A percentile compares a stretch with the other conserved stretches of the same genome.
Conservation (phyloP, 2,888 invertebrate genomes). For the Lasiommata megera region DNA sequence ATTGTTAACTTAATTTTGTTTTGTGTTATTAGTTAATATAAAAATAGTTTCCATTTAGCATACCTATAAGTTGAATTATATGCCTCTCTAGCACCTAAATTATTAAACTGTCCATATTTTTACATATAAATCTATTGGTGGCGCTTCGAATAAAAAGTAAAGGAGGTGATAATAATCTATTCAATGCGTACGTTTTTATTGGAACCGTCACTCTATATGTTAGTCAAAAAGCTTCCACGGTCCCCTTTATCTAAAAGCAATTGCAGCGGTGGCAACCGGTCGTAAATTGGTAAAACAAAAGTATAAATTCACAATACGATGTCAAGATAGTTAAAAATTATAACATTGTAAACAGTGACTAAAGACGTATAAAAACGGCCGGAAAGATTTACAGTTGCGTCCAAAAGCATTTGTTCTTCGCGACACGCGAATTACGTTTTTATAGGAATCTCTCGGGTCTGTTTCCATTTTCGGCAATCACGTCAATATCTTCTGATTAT, state of each 20-base stretch:
- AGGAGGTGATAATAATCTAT: too few species aligned
- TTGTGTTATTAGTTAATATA: too few species aligned
- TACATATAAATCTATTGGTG: too few species aligned
- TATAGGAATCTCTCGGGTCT: constrained; percentile 19
- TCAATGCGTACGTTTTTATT: not conserved
- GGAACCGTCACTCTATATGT: not conserved
- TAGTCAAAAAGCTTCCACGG: not conserved
- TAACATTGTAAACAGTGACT: constrained; percentile 25
- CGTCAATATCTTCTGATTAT: not conserved
- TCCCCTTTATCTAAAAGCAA: constrained; percentile 1
- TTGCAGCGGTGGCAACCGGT: not conserved
- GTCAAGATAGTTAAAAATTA: constrained; percentile 25
- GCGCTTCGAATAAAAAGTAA: too few species aligned
- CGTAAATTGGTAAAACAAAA: constrained; percentile 15
- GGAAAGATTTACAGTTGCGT: constrained; percentile 22
- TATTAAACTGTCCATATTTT: too few species aligned
- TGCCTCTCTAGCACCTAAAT: too few species aligned
- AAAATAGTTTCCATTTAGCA: too few species aligned
- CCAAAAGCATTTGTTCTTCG: constrained; percentile 21
- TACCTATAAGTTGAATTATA: too few species aligned
- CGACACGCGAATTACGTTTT: constrained; percentile 37
- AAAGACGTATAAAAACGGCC: constrained; percentile 19
- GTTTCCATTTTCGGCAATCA: constrained; percentile 10
- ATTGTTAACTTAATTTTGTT: too few species aligned
- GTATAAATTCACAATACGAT: constrained; percentile 17